phyloP scores from a whole-genome alignment of 2,888 invertebrate genomes.

The Gryllus longicercus region DNA sequence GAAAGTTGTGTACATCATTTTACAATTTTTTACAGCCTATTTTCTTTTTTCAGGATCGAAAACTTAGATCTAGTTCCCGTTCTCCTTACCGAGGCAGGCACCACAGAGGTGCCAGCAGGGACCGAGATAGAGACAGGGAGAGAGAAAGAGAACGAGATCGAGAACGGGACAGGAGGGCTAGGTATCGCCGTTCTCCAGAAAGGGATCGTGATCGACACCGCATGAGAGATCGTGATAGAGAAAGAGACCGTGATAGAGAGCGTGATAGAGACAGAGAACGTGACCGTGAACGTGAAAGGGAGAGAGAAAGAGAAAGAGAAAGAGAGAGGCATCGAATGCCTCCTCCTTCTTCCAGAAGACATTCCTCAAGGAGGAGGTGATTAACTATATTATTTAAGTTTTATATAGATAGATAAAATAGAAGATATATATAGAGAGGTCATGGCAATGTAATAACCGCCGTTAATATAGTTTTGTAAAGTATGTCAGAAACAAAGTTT shows the following conservation, averaged over 20 bases:
- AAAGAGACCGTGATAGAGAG: constrained; percentile 49
- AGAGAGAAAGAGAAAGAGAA: constrained; percentile 47
- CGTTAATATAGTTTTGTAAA: too few species aligned
- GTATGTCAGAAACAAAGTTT: too few species aligned
- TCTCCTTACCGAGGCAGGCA: constrained; percentile 25
- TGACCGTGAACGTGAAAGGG: constrained; percentile 32
- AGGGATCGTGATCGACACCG: constrained; percentile 36
- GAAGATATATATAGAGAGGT: too few species aligned
- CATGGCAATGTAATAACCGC: too few species aligned
- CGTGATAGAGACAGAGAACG: constrained; percentile 38
- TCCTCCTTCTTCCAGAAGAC: constrained; percentile 47
- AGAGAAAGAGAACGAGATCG: constrained; percentile 27
- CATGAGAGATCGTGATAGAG: constrained; percentile 36
- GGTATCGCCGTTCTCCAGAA: constrained; percentile 42
- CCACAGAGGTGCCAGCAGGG: constrained; percentile 30
- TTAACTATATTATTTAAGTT: constrained; percentile 21
- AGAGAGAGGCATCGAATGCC: constrained; percentile 48
- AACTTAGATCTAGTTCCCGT: constrained; percentile 29
- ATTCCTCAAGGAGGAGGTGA: constrained; percentile 46
- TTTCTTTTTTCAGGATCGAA: constrained; percentile 26
- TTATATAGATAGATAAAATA: neutral
- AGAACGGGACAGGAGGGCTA: constrained; percentile 26
- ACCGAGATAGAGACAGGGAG: constrained; percentile 31
- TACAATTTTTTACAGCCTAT: neutral
- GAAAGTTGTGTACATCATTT: too few species aligned